Evolutionary conservation across 2,888 invertebrate genomes (phyloP), one percentile per base, ranked within the genome.

Genomic region (Archips crataeganus): DNA sequence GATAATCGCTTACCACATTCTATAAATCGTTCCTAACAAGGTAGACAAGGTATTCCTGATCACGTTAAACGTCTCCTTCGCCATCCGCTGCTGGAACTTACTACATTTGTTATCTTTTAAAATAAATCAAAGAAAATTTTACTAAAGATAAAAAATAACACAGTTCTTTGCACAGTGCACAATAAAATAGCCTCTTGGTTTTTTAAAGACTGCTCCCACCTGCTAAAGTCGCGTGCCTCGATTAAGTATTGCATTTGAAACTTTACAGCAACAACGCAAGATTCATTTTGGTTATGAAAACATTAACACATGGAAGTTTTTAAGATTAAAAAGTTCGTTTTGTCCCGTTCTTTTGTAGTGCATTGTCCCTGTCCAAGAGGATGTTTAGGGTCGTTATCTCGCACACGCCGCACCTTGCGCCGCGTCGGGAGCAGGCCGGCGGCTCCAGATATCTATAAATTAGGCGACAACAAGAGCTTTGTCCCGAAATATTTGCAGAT

Each of bases 351-450:
- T 79, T 79, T 84, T 83, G 81, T 82, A 88, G 86, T 85, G 87
- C 86, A 86, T 84, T 84, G 85, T 90, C 90, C 86, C 84, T 88
- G 85, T 90, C 87, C 81, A 80, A 83, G 89, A 90, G 92, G 93
- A 93, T 92, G 94, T 94, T 93, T 91, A 88, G 87, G 86, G 85
- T 84, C 87, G 89, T 92, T 93, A 93, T 94, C 93, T 89, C 85
- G 92, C 92, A 90, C 93, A 90, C 92, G 93, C 91, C 80, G 87
- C 93, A 92, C 93, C 93, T 92, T 92, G 92, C 89, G 80, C 79
- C 77, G 57, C 76, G 79, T 82, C 86, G 82, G 87, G 81, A 85
- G 87, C 85, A 82, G 80, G 84, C 83, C 85, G 81, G 75, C 81
- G 76, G 84, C 88, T 84, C 82, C 85, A 82, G 81, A 81, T 84